Evolutionary conservation across 1,140 invertebrate genomes (phyloP), one percentile per base, ranked within the genome.

Genomic region (Rhyzopertha dominica): DNA sequence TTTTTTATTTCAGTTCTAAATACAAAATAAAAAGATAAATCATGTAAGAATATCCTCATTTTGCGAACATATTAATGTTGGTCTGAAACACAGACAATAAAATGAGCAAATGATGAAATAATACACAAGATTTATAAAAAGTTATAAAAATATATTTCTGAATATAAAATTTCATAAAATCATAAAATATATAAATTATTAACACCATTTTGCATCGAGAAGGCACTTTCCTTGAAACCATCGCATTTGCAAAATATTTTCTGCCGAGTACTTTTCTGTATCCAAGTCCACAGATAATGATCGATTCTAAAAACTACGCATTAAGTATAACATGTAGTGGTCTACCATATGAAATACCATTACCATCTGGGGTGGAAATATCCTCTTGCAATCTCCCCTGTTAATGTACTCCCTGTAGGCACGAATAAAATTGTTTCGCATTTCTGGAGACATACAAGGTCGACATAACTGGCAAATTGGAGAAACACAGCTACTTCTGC

Each of bases 201-300:
- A 69, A 54, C 87, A 92, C 83, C 85, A 91, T 13, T 77, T 72
- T 13, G 59, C 35, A 62, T 90, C 86, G 34, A 76, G 56, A 43
- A 81, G 70, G 62, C 89, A 93, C 70, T 91, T 91, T 20, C 85
- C 87, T 68, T 84, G 75, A 58, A 85, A 90, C 89, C 89, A 93
- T 47, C 79, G 62, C 43, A 81, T 74, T 54, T 87, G 79, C 19
- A 88, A 62, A 59, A 78, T 74, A 67, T 87, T 87, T 49, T 72
- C 72, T 40, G 74, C 58, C 13, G 75, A 74, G 26, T 77, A 74
- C 22, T 74, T 61, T 26, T 74, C n/a, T n/a, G n/a, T n/a, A n/a
- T n/a, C 69, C 16, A 73, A 50, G 49, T 69, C 58, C 13, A 25
- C 8, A 20, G 17, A 5, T 35, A 7, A 8, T 37, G 13, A 43